These are phyloP conservation scores for Triplophysa yarkandensis DNA, from an alignment of 2,797 vertebrate genomes.

Conservation along the genomic window DNA sequence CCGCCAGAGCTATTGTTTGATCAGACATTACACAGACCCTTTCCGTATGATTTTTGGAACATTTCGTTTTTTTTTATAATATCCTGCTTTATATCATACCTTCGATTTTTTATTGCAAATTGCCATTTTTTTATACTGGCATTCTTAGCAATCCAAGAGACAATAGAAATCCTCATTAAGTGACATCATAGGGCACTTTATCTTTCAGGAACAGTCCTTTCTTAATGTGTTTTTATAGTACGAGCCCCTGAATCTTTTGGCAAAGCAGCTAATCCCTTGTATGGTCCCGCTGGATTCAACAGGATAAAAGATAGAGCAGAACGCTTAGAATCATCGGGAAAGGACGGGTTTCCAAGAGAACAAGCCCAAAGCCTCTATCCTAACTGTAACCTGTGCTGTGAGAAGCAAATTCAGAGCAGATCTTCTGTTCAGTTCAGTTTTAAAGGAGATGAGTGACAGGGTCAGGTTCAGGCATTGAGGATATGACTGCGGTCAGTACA, in stretches of 20 bases:
- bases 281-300: not conserved
- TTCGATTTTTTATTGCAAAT: conserved; percentile 10
- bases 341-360: conserved; percentile 13
- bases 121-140: conserved; percentile 19
- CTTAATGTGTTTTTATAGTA: conserved; percentile 48
- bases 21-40: conserved; percentile 3
- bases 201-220: conserved; percentile 22
- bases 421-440: not conserved
- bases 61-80: not conserved
- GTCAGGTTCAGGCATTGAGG: conserved; percentile 15
- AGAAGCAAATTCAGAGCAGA: conserved; percentile 2
- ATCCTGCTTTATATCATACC: conserved; percentile 52
- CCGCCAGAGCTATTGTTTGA: conserved; percentile 38
- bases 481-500: conserved; percentile 5
- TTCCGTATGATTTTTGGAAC: not conserved
- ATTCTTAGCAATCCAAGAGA: not conserved
- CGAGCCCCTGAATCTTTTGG: conserved; percentile 30
- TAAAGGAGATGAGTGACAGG: not conserved
- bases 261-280: conserved; percentile 10
- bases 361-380: conserved; percentile 23
- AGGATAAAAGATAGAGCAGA: conserved; percentile 23
- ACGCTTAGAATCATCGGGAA: conserved; percentile 18
- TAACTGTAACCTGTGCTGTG: not conserved
- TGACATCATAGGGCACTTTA: conserved; percentile 12
- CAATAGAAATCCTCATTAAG: not conserved